phyloP scores from a whole-genome alignment of 2,888 invertebrate genomes.

The Synanthedon vespiformis region DNA sequence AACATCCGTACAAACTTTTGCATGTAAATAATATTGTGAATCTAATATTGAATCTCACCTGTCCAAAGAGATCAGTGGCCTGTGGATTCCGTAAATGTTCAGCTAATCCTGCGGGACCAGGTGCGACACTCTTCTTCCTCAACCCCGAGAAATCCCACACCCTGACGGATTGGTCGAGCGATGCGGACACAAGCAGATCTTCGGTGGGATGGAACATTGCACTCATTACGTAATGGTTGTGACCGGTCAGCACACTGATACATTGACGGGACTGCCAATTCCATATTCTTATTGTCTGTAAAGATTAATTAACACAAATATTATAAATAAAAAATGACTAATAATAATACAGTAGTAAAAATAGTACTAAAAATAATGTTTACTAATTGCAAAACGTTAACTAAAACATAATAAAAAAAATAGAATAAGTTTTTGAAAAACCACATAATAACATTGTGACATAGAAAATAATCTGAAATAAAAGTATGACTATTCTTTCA shows the following conservation, averaged over 20 bases:
- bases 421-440: too few species aligned
- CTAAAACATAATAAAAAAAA: too few species aligned
- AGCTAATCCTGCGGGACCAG: conserved; percentile 91
- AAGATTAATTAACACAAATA: too few species aligned
- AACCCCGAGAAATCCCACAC: conserved; percentile 99
- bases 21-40: too few species aligned
- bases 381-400: too few species aligned
- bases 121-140: conserved; percentile 97
- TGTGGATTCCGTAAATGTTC: conserved; percentile 88
- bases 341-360: too few species aligned
- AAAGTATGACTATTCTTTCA: too few species aligned
- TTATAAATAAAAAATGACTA: too few species aligned
- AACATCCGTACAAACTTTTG: too few species aligned
- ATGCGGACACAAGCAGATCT: conserved; percentile 97
- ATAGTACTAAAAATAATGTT: too few species aligned
- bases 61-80: conserved; percentile 94
- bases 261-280: conserved; percentile 99
- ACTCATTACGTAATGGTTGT: conserved; percentile 99
- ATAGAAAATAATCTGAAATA: too few species aligned
- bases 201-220: conserved; percentile 97
- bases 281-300: conserved; percentile 97
- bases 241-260: conserved; percentile 94
- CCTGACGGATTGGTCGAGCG: conserved; percentile 96
- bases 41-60: conserved; percentile 29
- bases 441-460: too few species aligned